Base-by-base conservation (phyloP, 1,140 invertebrate genomes). In the Neodiprion virginianus region DNA sequence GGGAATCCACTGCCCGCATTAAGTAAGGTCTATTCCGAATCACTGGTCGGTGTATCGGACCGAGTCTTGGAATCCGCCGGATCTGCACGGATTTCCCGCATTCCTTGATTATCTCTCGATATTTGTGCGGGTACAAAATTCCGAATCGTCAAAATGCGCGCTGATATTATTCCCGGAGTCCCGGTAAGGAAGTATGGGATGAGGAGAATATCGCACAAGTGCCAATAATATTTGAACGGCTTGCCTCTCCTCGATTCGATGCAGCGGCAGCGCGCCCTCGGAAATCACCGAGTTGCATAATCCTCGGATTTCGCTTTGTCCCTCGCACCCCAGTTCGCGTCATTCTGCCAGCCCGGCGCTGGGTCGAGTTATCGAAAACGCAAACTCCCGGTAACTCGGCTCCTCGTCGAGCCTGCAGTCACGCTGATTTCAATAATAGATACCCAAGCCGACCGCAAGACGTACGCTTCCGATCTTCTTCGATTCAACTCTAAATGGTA, bases 251-350 rank as follows among this genome's bases (percentile, higher is more conserved):
- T 40, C 28, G 28, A 40, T 40, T 40, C 28, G 28, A 40, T 40
- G 28, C 28, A 40, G 28, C 7, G 8, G 53, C 11, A 8, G 53
- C n/a, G 53, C n/a, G 53, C n/a, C 53, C n/a, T 17, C 53, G 53
- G 53, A 40, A 61, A 61, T 61, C 53, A 8, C 53, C 53, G 53
- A 61, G n/a, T 61, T 17, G 53, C 53, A 61, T 61, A 61, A 61
- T 61, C 53, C 53, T 61, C 53, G 53, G 53, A 17, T 61, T 61
- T 61, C n/a, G 53, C 53, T 61, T 61, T 61, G 53, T 61, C n/a
- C 53, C 11, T 61, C 28, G 28, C 28, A 40, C 28, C 28, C 28
- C 28, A 40, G 28, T 40, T 61, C n/a, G 4, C 53, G n/a, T 61
- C 53, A 61, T 61, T 17, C n/a, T 61, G 53, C 53, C 53, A 61